Percentiles rank a stretch among this genome's conserved stretches.
Evolutionary conservation across 2,113 vertebrate species (phyloP).

Genomic region (Cyanistes caeruleus): DNA sequence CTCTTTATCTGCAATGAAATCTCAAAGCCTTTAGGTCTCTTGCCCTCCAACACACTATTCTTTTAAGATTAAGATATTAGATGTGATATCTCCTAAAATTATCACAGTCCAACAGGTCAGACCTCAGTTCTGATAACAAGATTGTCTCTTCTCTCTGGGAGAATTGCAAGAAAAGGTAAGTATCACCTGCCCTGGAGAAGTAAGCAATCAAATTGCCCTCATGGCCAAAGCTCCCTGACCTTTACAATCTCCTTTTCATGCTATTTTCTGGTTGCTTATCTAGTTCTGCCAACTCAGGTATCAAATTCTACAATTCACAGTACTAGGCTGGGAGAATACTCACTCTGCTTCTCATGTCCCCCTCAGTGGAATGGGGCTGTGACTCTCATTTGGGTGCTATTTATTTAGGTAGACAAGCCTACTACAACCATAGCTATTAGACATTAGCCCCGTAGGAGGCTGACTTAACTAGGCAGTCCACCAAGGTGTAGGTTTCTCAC

Average conservation of each 20-base stretch:
- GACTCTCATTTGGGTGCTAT: neutral
- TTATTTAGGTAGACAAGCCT: neutral
- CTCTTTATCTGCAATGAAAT: neutral
- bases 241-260: neutral
- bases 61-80: neutral
- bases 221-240: neutral
- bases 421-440: neutral
- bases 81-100: neutral
- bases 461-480: neutral
- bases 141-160: neutral
- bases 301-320: neutral
- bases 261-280: neutral
- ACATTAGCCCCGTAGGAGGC: rapidly evolving
- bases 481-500: neutral
- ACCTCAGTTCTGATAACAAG: neutral
- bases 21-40: neutral
- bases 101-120: neutral
- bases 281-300: neutral
- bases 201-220: neutral
- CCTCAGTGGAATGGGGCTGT: rapidly evolving
- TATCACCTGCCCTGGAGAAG: neutral
- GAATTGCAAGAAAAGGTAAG: neutral
- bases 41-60: neutral
- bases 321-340: neutral
- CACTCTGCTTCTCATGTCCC: neutral